phyloP scores from a whole-genome alignment of 2,888 invertebrate species.

The Cryptocheilus praepositus region DNA sequence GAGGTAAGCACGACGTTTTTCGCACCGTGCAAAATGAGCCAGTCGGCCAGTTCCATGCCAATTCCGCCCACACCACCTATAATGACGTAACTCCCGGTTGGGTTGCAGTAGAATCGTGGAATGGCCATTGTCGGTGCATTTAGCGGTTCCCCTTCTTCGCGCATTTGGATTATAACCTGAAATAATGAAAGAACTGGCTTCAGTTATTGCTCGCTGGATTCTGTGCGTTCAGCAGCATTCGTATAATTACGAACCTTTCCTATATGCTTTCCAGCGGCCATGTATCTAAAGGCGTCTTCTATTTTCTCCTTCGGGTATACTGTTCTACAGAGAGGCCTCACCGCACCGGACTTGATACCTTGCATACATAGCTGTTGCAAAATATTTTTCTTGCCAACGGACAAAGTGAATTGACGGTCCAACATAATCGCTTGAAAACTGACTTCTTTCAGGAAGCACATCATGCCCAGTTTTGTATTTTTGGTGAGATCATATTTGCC shows the following conservation, averaged over 20 bases:
- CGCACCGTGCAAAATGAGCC: conserved; percentile 90
- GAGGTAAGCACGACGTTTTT: conserved; percentile 87
- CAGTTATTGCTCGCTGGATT: too few relatives aligned
- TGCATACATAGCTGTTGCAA: conserved; percentile 71
- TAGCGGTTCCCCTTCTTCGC: conserved; percentile 45
- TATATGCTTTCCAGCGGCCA: conserved; percentile 85
- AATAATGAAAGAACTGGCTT: too few relatives aligned
- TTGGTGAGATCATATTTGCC: conserved; percentile 88
- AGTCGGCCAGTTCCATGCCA: conserved; percentile 91
- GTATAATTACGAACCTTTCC: conserved; percentile 80
- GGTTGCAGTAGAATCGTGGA: conserved; percentile 76
- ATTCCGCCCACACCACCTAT: conserved; percentile 93
- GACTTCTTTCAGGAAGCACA: conserved; percentile 82
- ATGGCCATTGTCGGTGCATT: conserved; percentile 70
- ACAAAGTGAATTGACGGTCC: conserved; percentile 80
- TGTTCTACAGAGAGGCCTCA: conserved; percentile 82
- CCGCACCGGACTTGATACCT: conserved; percentile 81
- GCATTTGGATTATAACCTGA: conserved; percentile 64
- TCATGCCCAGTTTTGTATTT: conserved; percentile 81
- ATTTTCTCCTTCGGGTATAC: conserved; percentile 81
- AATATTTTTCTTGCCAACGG: accelerated
- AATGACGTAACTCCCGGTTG: conserved; percentile 78
- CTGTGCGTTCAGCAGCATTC: too few relatives aligned
- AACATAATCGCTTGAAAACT: conserved; percentile 87
- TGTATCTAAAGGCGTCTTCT: conserved; percentile 83